Conservation (phyloP, 92 coral and sea anemone genomes). For the Palythoa grandis region DNA sequence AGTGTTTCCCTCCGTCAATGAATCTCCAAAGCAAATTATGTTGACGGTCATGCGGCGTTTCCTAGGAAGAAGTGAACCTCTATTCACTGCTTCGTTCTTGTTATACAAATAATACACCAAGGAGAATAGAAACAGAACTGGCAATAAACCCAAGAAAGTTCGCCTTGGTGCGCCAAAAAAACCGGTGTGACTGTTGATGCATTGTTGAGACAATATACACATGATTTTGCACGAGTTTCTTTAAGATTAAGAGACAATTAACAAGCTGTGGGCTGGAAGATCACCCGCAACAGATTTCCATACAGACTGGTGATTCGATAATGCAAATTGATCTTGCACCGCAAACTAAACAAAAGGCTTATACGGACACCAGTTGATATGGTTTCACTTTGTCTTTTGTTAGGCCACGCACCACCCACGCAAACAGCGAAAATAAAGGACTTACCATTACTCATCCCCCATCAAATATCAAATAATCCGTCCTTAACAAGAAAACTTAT, state of each 20-base stretch:
- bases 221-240: neutral
- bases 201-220: neutral
- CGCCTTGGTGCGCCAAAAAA: slow-evolving; percentile 5
- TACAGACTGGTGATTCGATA: neutral
- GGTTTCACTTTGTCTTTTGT: slow-evolving; percentile 1
- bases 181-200: neutral
- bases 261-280: neutral
- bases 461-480: too few species aligned
- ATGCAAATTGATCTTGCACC: slow-evolving; percentile 47
- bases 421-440: too few species aligned
- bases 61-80: neutral
- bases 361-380: neutral
- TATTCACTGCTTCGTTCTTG: neutral
- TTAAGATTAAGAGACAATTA: neutral
- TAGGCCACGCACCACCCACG: too few species aligned
- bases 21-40: slow-evolving; percentile 43
- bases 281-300: slow-evolving; percentile 6
- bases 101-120: neutral
- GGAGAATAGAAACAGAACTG: neutral
- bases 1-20: slow-evolving; percentile 13
- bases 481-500: too few species aligned
- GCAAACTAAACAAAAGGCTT: slow-evolving; percentile 12
- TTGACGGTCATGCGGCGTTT: neutral
- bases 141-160: neutral
- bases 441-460: too few species aligned